phyloP scores from a whole-genome alignment of 2,888 invertebrate species.

The Timema cristinae region DNA sequence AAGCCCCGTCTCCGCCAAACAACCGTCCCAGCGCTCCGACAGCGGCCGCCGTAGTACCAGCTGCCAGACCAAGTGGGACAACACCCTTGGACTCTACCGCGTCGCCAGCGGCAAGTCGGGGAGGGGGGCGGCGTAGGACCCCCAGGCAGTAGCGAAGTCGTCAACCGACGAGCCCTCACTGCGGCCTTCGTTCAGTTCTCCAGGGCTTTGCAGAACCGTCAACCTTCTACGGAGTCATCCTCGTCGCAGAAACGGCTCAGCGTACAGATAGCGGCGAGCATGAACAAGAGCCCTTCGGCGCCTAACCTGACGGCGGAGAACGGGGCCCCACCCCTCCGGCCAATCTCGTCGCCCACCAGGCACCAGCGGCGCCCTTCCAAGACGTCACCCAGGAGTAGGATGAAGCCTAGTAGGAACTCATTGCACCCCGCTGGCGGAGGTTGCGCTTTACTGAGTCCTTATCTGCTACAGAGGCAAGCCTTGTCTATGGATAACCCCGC shows the following conservation, averaged over 20 bases:
- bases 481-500: conserved; percentile 70
- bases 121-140: conserved; percentile 33
- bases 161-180: conserved; percentile 43
- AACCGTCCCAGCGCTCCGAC: conserved; percentile 24
- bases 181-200: conserved; percentile 52
- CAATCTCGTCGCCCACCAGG: not conserved
- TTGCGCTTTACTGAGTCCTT: conserved; percentile 56
- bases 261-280: conserved; percentile 25
- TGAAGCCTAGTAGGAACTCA: conserved; percentile 17
- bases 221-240: conserved; percentile 29
- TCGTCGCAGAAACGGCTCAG: conserved; percentile 16
- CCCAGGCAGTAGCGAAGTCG: conserved; percentile 26
- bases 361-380: conserved; percentile 14
- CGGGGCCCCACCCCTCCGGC: conserved; percentile 37
- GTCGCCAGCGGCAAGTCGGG: conserved; percentile 33
- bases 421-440: conserved; percentile 42
- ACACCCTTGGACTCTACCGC: conserved; percentile 55
- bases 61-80: conserved; percentile 47
- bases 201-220: conserved; percentile 36
- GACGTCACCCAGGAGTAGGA: conserved; percentile 15
- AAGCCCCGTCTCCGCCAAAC: not conserved
- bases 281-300: conserved; percentile 57
- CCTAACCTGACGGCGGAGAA: conserved; percentile 50
- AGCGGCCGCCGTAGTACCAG: conserved; percentile 43
- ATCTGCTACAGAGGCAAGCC: conserved; percentile 69